A percentile compares a stretch with the other conserved stretches of the same genome.
phyloP scores from a whole-genome alignment of 2,888 invertebrate genomes.

The Pristionchus arcanus region DNA sequence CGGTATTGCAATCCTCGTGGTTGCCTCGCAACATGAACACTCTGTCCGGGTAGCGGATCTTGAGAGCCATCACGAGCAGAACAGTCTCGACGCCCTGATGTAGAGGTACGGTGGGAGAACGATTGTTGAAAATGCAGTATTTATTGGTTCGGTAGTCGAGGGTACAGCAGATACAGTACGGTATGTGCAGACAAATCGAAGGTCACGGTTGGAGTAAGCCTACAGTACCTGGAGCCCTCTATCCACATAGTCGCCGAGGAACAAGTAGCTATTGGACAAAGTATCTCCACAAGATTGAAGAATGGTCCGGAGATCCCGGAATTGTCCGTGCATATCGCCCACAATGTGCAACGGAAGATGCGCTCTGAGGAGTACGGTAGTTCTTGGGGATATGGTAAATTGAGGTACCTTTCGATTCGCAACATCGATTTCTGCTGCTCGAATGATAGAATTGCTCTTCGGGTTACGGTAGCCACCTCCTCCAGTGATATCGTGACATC shows the following conservation, averaged over 20 bases:
- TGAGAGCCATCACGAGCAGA: slow-evolving; percentile 60
- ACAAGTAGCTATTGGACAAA: slow-evolving; percentile 60
- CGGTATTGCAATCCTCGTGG: slow-evolving; percentile 75
- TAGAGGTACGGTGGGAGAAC: too few relatives aligned
- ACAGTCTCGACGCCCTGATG: slow-evolving; percentile 60
- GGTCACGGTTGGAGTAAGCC: background rate
- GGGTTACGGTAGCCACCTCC: background rate
- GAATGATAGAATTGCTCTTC: background rate
- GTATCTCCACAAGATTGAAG: slow-evolving; percentile 63
- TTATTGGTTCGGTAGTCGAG: background rate
- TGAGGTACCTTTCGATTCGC: slow-evolving; percentile 18
- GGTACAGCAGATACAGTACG: background rate
- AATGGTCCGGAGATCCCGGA: slow-evolving; percentile 69
- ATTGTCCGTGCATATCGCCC: slow-evolving; percentile 75
- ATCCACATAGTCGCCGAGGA: slow-evolving; percentile 65
- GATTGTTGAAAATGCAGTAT: too few relatives aligned
- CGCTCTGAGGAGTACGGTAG: background rate
- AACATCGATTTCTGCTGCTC: slow-evolving; percentile 33
- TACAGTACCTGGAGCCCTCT: slow-evolving; percentile 60
- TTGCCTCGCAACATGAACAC: slow-evolving; percentile 67
- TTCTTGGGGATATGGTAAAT: background rate
- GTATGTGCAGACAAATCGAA: too few relatives aligned
- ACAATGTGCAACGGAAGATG: slow-evolving; percentile 65
- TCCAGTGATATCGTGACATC: background rate
- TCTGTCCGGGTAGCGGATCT: slow-evolving; percentile 67